Conservation (phyloP, 2,113 vertebrate species). For the Piliocolobus tephrosceles region DNA sequence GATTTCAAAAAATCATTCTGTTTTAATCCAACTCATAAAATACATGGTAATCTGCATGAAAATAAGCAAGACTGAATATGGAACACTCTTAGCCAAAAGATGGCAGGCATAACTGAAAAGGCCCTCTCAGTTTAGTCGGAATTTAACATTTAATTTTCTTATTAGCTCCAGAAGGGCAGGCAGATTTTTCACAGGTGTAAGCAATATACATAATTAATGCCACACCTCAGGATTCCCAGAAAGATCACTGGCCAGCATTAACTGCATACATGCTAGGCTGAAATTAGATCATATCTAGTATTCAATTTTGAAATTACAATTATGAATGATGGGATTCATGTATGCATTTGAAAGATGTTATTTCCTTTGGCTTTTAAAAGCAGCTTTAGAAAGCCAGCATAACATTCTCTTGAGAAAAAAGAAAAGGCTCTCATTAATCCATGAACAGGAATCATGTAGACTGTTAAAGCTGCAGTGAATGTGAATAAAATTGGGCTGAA, state of each 20-base stretch:
- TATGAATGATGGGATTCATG: slow-evolving; percentile 39
- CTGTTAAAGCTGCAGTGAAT: slow-evolving; percentile 57
- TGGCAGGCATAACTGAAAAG: slow-evolving; percentile 45
- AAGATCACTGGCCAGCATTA: slow-evolving; percentile 15
- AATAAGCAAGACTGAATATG: slow-evolving; percentile 62
- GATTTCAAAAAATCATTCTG: slow-evolving; percentile 29
- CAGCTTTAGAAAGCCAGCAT: slow-evolving; percentile 47
- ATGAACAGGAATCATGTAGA: slow-evolving; percentile 51
- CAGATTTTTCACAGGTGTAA: slow-evolving; percentile 65
- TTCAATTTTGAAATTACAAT: slow-evolving; percentile 34
- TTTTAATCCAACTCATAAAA: slow-evolving; percentile 57
- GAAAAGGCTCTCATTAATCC: slow-evolving; percentile 59
- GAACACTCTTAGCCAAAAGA: slow-evolving; percentile 53
- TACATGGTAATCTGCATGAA: slow-evolving; percentile 58
- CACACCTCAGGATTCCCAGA: neutral
- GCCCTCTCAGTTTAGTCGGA: neutral
- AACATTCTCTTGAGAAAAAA: slow-evolving; percentile 38
- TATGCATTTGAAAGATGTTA: slow-evolving; percentile 54
- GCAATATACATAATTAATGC: slow-evolving; percentile 67
- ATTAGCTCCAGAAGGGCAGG: slow-evolving; percentile 58
- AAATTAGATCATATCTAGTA: slow-evolving; percentile 7
- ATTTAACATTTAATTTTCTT: slow-evolving; percentile 69
- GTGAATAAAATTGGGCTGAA: slow-evolving; percentile 63
- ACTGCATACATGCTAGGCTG: neutral
- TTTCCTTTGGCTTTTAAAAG: slow-evolving; percentile 43